These are phyloP conservation scores for Phalacrocorax pelagicus DNA, from an alignment of 2,113 vertebrate genomes.

Conservation along the genomic window DNA sequence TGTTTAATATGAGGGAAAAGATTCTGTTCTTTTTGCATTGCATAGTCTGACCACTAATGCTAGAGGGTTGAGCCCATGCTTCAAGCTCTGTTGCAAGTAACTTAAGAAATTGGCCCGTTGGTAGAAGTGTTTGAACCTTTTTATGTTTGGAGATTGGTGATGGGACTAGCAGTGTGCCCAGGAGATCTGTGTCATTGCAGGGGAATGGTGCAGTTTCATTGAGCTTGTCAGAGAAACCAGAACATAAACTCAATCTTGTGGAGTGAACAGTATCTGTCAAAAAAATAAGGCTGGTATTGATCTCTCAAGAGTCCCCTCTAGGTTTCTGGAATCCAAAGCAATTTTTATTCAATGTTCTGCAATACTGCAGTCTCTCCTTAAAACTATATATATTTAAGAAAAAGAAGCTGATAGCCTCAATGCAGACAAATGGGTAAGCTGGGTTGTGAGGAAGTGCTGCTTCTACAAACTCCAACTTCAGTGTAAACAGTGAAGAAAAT, in stretches of 20 bases:
- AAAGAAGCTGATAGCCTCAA: neutral
- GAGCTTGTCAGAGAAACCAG: neutral
- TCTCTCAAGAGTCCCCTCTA: neutral
- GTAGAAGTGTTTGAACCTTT: neutral
- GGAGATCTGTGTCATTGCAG: neutral
- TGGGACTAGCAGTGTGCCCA: neutral
- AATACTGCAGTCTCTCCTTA: neutral
- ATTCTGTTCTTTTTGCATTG: neutral
- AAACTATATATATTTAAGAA: neutral
- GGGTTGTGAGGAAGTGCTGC: neutral
- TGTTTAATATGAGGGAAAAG: neutral
- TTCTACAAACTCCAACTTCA: neutral
- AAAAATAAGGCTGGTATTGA: neutral
- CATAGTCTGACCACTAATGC: neutral
- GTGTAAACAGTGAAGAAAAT: neutral
- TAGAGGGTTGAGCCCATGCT: neutral
- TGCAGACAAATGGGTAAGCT: neutral
- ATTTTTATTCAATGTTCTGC: neutral
- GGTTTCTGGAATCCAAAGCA: neutral
- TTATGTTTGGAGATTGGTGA: neutral
- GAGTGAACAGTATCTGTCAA: neutral
- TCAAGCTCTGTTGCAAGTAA: neutral
- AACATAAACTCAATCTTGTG: neutral
- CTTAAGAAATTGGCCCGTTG: neutral
- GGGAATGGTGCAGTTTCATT: neutral